phyloP scores from a whole-genome alignment of 2,888 invertebrate genomes.

The Scaptomyza caliginosa region DNA sequence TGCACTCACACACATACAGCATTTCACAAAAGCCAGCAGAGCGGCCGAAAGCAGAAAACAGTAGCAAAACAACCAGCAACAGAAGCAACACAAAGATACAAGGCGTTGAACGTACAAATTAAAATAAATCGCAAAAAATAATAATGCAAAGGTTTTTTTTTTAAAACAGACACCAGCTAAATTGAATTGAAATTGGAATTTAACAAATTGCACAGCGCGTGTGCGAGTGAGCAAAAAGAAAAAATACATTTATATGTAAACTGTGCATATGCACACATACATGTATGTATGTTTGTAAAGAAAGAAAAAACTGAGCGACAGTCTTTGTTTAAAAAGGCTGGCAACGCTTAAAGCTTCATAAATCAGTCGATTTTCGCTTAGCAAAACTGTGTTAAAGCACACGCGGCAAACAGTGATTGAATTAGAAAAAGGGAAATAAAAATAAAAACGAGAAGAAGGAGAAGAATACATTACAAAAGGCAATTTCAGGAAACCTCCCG shows the following conservation, averaged over 20 bases:
- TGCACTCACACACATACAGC: conserved; percentile 4
- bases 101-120: conserved; percentile 17
- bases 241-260: neutral
- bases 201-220: conserved; percentile 12
- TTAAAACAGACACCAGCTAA: conserved; percentile 8
- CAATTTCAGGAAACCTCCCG: neutral
- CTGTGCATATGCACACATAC: no score
- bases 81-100: conserved; percentile 33
- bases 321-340: conserved; percentile 45
- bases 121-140: conserved; percentile 33
- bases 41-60: conserved; percentile 41
- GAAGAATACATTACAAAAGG: neutral
- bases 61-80: conserved; percentile 52
- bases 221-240: conserved; percentile 9
- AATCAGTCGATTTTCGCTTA: conserved; percentile 2
- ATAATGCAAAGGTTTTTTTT: conserved; percentile 16
- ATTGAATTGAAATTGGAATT: conserved; percentile 20
- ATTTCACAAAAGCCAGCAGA: conserved; percentile 47
- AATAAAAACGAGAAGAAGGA: neutral
- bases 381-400: neutral
- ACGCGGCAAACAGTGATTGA: conserved; percentile 1
- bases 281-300: neutral
- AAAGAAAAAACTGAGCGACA: neutral
- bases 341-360: conserved; percentile 42
- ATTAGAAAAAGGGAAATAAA: neutral